phyloP scores from a whole-genome alignment of 2,113 vertebrate species.

The Diglossa brunneiventris region DNA sequence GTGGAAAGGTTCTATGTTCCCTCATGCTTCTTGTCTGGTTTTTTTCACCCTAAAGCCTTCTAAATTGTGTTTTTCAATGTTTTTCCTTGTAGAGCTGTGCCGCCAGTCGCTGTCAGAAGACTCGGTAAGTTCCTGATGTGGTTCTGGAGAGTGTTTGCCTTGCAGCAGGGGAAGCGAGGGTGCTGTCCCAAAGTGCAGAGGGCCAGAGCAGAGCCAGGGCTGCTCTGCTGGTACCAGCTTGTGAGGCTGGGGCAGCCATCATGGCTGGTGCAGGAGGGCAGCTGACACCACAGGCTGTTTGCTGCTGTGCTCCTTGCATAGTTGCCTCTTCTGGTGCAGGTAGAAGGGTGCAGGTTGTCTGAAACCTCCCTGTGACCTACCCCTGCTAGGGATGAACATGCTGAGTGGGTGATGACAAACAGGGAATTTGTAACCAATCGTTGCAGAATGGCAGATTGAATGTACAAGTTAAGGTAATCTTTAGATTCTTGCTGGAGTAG shows the following conservation, averaged over 20 bases:
- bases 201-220: neutral
- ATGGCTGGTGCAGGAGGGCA: neutral
- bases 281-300: neutral
- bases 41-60: neutral
- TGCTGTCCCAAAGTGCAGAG: neutral
- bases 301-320: neutral
- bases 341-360: neutral
- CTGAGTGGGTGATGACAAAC: neutral
- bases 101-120: constrained; percentile 89
- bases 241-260: neutral
- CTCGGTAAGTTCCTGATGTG: constrained; percentile 81
- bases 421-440: neutral
- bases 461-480: neutral
- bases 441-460: neutral
- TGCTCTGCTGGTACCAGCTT: neutral
- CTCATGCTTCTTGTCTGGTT: neutral
- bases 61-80: neutral
- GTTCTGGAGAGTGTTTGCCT: neutral
- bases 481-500: neutral
- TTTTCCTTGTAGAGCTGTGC: constrained; percentile 83
- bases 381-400: fast-evolving
- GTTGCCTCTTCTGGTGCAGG: neutral
- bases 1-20: neutral
- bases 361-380: neutral
- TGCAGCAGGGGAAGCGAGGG: neutral